These are phyloP conservation scores for Lasioglossum baleicum DNA, from an alignment of 1,140 invertebrate species.

Conservation along the genomic window DNA sequence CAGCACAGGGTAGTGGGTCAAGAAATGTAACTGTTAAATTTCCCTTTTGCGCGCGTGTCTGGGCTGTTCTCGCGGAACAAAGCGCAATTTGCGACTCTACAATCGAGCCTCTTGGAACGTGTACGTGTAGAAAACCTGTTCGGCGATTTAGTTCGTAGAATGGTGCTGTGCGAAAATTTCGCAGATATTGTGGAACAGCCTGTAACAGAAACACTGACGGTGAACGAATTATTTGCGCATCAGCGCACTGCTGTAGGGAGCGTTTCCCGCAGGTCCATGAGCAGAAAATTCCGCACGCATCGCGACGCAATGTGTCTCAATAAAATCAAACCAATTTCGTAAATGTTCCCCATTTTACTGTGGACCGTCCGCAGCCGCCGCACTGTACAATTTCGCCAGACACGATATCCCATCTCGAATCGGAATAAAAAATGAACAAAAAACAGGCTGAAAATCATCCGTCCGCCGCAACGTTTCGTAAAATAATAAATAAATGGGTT, in stretches of 20 bases:
- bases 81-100: too few relatives aligned
- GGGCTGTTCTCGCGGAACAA: too few relatives aligned
- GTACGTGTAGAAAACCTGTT: too few relatives aligned
- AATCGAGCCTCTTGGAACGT: too few relatives aligned
- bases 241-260: background rate
- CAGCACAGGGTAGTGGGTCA: too few relatives aligned
- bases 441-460: slow-evolving; percentile 3
- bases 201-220: background rate
- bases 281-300: background rate
- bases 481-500: slow-evolving; percentile 50
- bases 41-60: too few relatives aligned
- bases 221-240: background rate
- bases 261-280: background rate
- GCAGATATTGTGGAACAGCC: too few relatives aligned
- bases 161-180: too few relatives aligned
- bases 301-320: slow-evolving; percentile 49
- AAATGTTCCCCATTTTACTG: slow-evolving; percentile 48
- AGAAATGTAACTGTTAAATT: too few relatives aligned
- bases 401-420: background rate
- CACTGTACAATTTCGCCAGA: slow-evolving; percentile 30
- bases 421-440: background rate
- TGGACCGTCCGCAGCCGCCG: slow-evolving; percentile 27
- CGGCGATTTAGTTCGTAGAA: too few relatives aligned
- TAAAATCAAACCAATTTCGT: slow-evolving; percentile 49
- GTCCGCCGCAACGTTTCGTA: background rate